Evolutionary conservation across 2,113 vertebrate species (phyloP).

Genomic region (Thalassarche chlororhynchos): DNA sequence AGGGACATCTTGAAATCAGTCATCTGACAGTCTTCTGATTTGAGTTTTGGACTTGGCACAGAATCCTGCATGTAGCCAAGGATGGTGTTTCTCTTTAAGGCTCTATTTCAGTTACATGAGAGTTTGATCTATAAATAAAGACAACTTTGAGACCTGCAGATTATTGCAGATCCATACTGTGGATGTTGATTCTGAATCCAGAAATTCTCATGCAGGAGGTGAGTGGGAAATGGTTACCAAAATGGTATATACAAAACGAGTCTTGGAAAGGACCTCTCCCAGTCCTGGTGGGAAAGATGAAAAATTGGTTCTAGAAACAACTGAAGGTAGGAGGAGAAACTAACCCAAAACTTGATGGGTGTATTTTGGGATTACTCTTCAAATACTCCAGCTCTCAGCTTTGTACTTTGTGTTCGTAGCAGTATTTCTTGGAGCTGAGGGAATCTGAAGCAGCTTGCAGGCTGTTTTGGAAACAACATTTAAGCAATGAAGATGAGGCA

Average conservation of each 20-base stretch:
- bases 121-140: neutral
- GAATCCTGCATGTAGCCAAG: neutral
- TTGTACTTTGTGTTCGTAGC: neutral
- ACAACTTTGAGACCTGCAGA: neutral
- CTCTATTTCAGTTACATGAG: neutral
- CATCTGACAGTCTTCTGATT: neutral
- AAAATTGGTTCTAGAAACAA: neutral
- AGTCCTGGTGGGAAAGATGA: neutral
- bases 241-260: neutral
- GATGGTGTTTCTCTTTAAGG: neutral
- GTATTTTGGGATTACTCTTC: neutral
- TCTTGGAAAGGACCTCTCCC: neutral
- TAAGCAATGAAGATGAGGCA: neutral
- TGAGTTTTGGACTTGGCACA: neutral
- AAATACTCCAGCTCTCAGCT: neutral
- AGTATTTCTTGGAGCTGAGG: neutral
- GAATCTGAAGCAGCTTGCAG: constrained; percentile 14
- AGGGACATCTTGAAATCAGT: neutral
- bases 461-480: constrained; percentile 33
- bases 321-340: neutral
- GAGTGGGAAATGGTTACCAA: neutral
- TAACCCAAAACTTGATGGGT: neutral
- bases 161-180: neutral
- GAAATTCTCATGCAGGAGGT: neutral
- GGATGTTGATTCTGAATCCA: neutral